Conservation (phyloP, 2,797 vertebrate species). For the Enteromius afrohamiltoni region DNA sequence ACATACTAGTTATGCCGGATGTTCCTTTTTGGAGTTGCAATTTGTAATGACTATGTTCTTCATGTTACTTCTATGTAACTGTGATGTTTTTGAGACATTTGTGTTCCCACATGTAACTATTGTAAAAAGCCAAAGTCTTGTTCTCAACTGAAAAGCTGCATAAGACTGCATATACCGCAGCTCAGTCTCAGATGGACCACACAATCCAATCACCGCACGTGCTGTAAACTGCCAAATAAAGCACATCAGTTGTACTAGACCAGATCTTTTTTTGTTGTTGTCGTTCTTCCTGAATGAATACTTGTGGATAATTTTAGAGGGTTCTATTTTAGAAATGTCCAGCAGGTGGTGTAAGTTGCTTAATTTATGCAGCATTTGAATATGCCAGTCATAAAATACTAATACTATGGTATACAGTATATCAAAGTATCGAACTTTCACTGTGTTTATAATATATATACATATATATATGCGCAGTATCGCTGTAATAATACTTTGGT, state of each 20-base stretch:
- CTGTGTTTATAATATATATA: not conserved
- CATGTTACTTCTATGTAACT: slow-evolving; percentile 57
- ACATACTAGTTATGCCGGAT: slow-evolving; percentile 47
- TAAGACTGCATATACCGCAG: slow-evolving; percentile 48
- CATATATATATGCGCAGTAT: not conserved
- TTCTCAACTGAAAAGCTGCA: slow-evolving; percentile 62
- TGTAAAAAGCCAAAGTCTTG: slow-evolving; percentile 61
- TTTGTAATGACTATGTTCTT: slow-evolving; percentile 60
- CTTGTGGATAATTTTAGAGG: not conserved
- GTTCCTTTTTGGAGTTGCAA: slow-evolving; percentile 52
- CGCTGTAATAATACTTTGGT: not conserved
- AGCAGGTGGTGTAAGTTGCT: slow-evolving; percentile 26
- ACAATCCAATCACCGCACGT: slow-evolving; percentile 61
- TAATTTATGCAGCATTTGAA: not conserved
- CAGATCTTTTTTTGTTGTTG: not conserved
- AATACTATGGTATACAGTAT: not conserved
- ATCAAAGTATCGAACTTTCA: not conserved
- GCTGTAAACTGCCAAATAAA: slow-evolving; percentile 63
- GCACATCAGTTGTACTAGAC: slow-evolving; percentile 45
- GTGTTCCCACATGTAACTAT: slow-evolving; percentile 37
- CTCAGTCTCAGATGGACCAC: slow-evolving; percentile 65
- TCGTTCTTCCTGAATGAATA: not conserved
- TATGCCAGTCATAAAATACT: not conserved
- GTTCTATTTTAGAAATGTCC: slow-evolving; percentile 6
- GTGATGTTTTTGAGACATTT: slow-evolving; percentile 47